Conservation (phyloP, 2,888 invertebrate species). For the Cyaniris semiargus region DNA sequence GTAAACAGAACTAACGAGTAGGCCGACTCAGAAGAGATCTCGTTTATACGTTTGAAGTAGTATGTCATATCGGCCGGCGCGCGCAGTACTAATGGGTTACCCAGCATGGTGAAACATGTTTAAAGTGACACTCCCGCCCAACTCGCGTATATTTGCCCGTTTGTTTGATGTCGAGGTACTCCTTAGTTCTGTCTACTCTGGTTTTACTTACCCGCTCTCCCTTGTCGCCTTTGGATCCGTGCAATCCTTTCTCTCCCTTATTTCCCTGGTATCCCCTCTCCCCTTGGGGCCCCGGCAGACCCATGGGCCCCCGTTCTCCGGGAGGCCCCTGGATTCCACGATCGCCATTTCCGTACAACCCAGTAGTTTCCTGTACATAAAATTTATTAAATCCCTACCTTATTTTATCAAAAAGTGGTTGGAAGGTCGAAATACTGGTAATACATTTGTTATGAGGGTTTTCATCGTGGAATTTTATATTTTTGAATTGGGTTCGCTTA, state of each 20-base stretch:
- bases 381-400: conserved; percentile 46
- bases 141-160: no score
- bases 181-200: no score
- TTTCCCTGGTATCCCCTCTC: conserved; percentile 82
- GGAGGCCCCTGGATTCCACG: conserved; percentile 83
- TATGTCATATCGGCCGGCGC: no score
- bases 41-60: no score
- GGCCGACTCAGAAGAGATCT: no score
- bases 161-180: no score
- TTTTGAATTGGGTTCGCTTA: conserved; percentile 2
- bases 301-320: conserved; percentile 84
- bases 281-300: conserved; percentile 83
- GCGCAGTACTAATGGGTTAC: no score
- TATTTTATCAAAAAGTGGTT: not conserved
- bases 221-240: conserved; percentile 83
- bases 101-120: no score
- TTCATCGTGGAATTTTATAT: not conserved
- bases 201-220: conserved; percentile 85
- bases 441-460: conserved; percentile 12
- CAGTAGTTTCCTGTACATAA: conserved; percentile 68
- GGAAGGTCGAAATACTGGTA: not conserved
- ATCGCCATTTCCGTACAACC: conserved; percentile 78
- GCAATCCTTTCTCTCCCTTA: conserved; percentile 82
- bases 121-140: no score
- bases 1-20: no score